These are phyloP conservation scores for Ceraclea dissimilis DNA, from an alignment of 2,888 invertebrate species.

Conservation along the genomic window DNA sequence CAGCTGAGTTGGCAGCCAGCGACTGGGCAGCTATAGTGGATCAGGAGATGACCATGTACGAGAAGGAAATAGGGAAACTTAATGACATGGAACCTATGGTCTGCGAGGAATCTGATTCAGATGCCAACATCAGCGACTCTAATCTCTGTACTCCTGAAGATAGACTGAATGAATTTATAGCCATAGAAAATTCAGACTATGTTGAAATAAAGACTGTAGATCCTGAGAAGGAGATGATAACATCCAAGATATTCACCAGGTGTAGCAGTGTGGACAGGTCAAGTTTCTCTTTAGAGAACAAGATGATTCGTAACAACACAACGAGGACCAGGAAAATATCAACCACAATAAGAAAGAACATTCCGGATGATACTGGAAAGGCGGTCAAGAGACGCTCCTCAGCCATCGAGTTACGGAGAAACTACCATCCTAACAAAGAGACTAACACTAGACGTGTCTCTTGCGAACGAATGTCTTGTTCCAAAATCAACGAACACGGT, in stretches of 20 bases:
- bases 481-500: conserved; percentile 3
- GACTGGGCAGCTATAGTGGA: conserved; percentile 34
- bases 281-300: conserved; percentile 5
- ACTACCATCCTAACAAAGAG: conserved; percentile 11
- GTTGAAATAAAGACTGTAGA: conserved; percentile 40
- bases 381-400: conserved; percentile 19
- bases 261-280: conserved; percentile 14
- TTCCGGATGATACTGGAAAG: conserved; percentile 9
- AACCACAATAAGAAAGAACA: conserved; percentile 9
- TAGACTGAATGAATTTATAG: conserved; percentile 43
- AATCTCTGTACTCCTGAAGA: conserved; percentile 36
- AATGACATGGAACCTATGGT: conserved; percentile 32
- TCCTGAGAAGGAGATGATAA: conserved; percentile 25
- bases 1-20: conserved; percentile 29
- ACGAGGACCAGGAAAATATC: conserved; percentile 8
- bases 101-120: conserved; percentile 42
- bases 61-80: conserved; percentile 33
- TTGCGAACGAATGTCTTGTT: conserved; percentile 12
- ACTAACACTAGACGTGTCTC: conserved; percentile 16
- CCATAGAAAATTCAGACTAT: conserved; percentile 39
- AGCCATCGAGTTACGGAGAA: conserved; percentile 18
- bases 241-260: conserved; percentile 16
- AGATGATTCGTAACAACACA: conserved; percentile 2
- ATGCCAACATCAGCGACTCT: conserved; percentile 27
- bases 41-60: conserved; percentile 46